Evolutionary conservation across 23 tunicate species (phyloP), one percentile per base, ranked within the genome.

Genomic region (Trididemnum miniatum): DNA sequence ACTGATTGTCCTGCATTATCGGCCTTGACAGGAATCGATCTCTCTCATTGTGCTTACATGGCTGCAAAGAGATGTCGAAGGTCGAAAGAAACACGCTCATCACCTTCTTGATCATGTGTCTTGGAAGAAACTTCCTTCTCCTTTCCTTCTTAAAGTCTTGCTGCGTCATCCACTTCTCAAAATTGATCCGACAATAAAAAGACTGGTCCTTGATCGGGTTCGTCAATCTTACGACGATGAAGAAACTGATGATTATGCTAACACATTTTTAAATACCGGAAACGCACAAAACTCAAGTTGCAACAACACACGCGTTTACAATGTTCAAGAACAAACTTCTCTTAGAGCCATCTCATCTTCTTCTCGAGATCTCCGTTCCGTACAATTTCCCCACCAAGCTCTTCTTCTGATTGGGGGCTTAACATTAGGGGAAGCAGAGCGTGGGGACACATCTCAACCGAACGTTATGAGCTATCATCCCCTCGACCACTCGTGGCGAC

Each of bases 391-490:
- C 23, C 78, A 88, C 35, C 81, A 90, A 76, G 89, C 76, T 1
- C 78, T 90, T 9, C 35, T 90, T 1, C 51, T 90, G 34, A 51
- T 90, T 65, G 96, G 96, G 9, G 96, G 96, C 12, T 51, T 90
- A 15, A 84, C 65, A 60, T 51, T 90, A 7, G 96, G 87, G 1
- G 96, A 90, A 76, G 96, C 96, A 1, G 96, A 90, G 65, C 57
- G 90, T 30, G 96, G 90, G 23, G 96, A 90, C 64, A 76, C 59
- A 2, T 50, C 88, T 65, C 96, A 90, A 51, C 90, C 96, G 31
- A 90, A 90, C 37, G 83, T 81, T 0, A 81, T 90, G 87, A 85
- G 90, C 59, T 90, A 90, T 69, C 80, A 65, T 29, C 90, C 90
- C 7, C 31, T 71, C 34, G 66, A 69, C 29, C 28, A 83, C 3